These are phyloP conservation scores for Ichneumoninae sp. DNA, from an alignment of 2,888 invertebrate genomes.

Conservation along the genomic window DNA sequence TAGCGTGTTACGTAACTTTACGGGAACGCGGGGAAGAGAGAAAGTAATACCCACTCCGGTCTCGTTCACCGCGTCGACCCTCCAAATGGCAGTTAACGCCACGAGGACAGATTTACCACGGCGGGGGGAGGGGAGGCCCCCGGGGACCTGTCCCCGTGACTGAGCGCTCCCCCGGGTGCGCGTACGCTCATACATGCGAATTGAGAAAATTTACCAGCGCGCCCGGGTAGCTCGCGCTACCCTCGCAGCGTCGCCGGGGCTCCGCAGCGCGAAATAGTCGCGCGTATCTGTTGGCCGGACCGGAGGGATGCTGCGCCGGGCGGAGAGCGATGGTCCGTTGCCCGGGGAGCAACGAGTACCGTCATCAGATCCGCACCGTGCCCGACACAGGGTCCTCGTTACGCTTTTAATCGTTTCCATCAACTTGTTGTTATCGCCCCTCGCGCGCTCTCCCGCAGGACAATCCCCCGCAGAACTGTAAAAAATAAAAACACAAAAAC, in stretches of 20 bases:
- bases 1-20: background rate
- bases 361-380: slow-evolving; percentile 38
- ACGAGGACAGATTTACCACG: slow-evolving; percentile 81
- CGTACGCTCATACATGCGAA: slow-evolving; percentile 82
- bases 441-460: background rate
- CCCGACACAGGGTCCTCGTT: slow-evolving; percentile 77
- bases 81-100: slow-evolving; percentile 81
- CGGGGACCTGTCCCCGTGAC: slow-evolving; percentile 80
- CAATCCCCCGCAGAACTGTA: background rate
- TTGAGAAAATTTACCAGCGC: slow-evolving; percentile 80
- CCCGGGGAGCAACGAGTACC: slow-evolving; percentile 63
- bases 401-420: slow-evolving; percentile 83
- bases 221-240: slow-evolving; percentile 16
- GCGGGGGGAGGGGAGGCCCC: slow-evolving; percentile 72
- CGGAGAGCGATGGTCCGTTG: slow-evolving; percentile 33
- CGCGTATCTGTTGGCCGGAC: slow-evolving; percentile 47
- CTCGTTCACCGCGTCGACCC: slow-evolving; percentile 66
- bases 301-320: slow-evolving; percentile 54
- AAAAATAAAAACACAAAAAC: background rate
- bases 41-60: slow-evolving; percentile 36
- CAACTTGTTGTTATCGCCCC: slow-evolving; percentile 80
- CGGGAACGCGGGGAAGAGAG: slow-evolving; percentile 1
- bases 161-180: slow-evolving; percentile 78
- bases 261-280: background rate
- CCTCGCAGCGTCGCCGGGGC: background rate